Base-by-base conservation (phyloP, 2,797 vertebrate species). In the Rhyacichthys aspro region DNA sequence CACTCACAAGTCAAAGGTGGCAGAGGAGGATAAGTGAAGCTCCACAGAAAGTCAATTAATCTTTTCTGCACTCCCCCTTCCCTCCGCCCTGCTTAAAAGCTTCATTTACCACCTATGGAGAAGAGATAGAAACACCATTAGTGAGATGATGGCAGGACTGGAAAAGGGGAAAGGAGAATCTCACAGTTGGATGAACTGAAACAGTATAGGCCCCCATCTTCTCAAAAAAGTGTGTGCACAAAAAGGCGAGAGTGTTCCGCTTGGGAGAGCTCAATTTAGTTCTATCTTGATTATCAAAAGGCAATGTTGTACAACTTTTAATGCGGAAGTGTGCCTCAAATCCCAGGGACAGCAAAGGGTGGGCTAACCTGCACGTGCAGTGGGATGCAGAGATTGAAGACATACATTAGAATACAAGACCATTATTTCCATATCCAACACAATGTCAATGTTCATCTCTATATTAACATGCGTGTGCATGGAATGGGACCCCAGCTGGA, bases 111-210 rank as follows among this genome's bases (percentile, higher is more conserved):
- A 94, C 94, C 95, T 95, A 95, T 92, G 82, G 94, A 95, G 95
- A 90, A 91, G 94, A 95, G 95, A 96, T 95, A 96, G 94, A 95
- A 95, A 95, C 92, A 94, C 94, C 95, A 97, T 98, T 97, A 97
- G 93, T 91, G 86, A 88, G 86, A 95, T 88, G 94, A 94, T 95
- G 94, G 95, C 94, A 95, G 93, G 93, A 94, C 93, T 93, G 91
- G 93, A 95, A 94, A 53, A 95, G 93, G 94, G 85, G 83, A 84
- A 82, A 95, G 94, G 78, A 94, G 93, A 94, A 95, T 94, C 92
- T 94, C 94, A 92, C 95, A 96, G 94, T 94, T 94, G 96, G 94
- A 92, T 94, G 94, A 96, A 92, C 93, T 95, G 95, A 89, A 88
- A 90, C 88, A 96, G 94, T 96, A 93, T 94, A 93, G 91, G 74